phyloP scores from a whole-genome alignment of 2,888 invertebrate species.

The Lasioglossum lativentre region DNA sequence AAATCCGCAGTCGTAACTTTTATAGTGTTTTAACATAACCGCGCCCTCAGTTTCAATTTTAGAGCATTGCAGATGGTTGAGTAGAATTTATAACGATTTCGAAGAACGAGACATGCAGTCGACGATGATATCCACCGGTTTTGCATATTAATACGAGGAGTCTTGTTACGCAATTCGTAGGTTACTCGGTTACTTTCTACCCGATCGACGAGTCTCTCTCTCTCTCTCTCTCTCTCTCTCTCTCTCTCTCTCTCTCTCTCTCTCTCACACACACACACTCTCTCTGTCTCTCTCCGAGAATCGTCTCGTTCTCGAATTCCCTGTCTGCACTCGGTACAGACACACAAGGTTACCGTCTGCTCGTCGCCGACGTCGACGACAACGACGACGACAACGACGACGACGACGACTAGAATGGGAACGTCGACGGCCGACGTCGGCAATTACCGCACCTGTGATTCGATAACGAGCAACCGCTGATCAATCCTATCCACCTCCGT shows the following conservation, averaged over 20 bases:
- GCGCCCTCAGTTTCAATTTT: too few relatives aligned
- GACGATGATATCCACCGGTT: constrained; percentile 32
- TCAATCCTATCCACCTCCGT: constrained; percentile 37
- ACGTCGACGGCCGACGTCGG: constrained; percentile 8
- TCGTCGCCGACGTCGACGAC: constrained; percentile 19
- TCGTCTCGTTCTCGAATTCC: constrained; percentile 18
- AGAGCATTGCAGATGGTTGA: too few relatives aligned
- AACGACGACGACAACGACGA: constrained; percentile 31
- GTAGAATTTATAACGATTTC: neutral
- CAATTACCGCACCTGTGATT: constrained; percentile 66
- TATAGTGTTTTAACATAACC: too few relatives aligned
- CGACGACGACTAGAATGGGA: constrained; percentile 1
- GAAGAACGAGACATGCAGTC: neutral
- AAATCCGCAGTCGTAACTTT: too few relatives aligned
- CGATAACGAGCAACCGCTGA: constrained; percentile 48
- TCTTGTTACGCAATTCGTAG: constrained; percentile 72
- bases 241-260: constrained; percentile 49
- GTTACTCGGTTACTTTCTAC: constrained; percentile 77
- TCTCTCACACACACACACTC: too few relatives aligned
- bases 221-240: constrained; percentile 27
- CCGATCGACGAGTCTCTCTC: constrained; percentile 59
- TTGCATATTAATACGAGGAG: constrained; percentile 59
- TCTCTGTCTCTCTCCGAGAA: neutral
- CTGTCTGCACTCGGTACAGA: constrained; percentile 38
- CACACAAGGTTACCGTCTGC: constrained; percentile 67